phyloP scores from a whole-genome alignment of 2,797 vertebrate genomes.

The Lophius americanus region DNA sequence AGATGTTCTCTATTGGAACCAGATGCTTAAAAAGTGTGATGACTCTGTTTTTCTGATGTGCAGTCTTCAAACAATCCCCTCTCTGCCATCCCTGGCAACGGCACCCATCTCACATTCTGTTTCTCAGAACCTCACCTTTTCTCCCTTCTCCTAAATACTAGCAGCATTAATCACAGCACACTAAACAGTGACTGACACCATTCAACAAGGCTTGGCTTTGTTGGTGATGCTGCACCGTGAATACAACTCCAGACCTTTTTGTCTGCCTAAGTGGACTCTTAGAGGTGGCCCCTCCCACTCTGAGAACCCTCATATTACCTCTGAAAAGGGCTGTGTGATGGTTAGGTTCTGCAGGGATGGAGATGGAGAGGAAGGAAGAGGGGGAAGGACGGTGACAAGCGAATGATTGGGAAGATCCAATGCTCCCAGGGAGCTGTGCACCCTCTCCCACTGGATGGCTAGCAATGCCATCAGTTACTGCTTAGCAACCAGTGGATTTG shows the following conservation, averaged over 20 bases:
- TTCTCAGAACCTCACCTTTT: slow-evolving; percentile 55
- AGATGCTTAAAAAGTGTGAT: slow-evolving; percentile 10
- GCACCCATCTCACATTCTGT: slow-evolving; percentile 24
- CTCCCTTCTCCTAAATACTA: slow-evolving; percentile 65
- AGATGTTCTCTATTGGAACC: slow-evolving; percentile 20
- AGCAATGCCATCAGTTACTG: slow-evolving; percentile 86
- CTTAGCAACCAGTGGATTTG: slow-evolving; percentile 91
- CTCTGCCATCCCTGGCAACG: slow-evolving; percentile 16
- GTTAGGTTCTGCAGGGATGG: slow-evolving; percentile 59
- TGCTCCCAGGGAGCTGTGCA: slow-evolving; percentile 77
- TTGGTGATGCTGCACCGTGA: slow-evolving; percentile 84
- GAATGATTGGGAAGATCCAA: slow-evolving; percentile 87
- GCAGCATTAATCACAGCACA: slow-evolving; percentile 89
- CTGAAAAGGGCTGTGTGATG: slow-evolving; percentile 80
- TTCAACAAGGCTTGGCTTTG: slow-evolving; percentile 86
- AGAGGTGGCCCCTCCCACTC: slow-evolving; percentile 79
- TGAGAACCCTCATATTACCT: slow-evolving; percentile 83
- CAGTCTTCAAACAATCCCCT: slow-evolving; percentile 6
- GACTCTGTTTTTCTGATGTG: slow-evolving; percentile 19
- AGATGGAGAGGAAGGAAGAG: slow-evolving; percentile 31
- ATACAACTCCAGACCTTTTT: slow-evolving; percentile 88
- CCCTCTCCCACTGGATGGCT: slow-evolving; percentile 71
- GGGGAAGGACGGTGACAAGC: slow-evolving; percentile 69
- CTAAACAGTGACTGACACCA: slow-evolving; percentile 89
- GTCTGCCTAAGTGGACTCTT: slow-evolving; percentile 89